Percentiles rank a stretch among this genome's conserved stretches.
Conservation (phyloP, 2,113 vertebrate genomes). For the Dasypus novemcinctus region DNA sequence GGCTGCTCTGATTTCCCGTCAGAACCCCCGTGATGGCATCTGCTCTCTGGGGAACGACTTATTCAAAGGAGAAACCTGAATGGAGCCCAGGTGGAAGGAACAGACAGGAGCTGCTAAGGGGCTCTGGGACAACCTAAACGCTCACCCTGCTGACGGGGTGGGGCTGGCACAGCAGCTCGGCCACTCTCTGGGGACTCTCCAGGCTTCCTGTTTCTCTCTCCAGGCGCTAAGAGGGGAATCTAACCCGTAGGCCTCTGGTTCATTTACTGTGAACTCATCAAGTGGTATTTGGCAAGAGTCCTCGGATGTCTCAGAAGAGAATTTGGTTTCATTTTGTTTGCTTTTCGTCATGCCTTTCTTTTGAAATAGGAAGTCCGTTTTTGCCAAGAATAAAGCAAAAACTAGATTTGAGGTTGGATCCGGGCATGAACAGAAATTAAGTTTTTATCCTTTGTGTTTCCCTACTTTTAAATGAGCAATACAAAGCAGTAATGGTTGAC, state of each 20-base stretch:
- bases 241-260: background rate
- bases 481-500: background rate
- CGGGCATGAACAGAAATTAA: slow-evolving; percentile 13
- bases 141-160: background rate
- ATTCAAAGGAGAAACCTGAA: background rate
- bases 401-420: background rate
- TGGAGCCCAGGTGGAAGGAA: background rate
- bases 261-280: background rate
- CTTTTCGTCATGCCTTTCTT: slow-evolving; percentile 9
- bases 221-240: background rate
- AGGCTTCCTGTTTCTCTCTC: background rate
- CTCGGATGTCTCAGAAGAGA: background rate
- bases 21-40: background rate
- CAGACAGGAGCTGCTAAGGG: background rate
- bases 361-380: slow-evolving; percentile 33
- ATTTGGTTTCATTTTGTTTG: background rate
- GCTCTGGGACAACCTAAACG: no score
- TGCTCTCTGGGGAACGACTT: background rate
- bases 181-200: background rate
- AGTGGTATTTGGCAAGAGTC: slow-evolving; percentile 24
- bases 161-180: background rate
- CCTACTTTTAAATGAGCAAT: background rate
- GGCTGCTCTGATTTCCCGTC: background rate
- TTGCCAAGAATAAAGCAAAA: background rate
- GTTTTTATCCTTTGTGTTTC: background rate